Evolutionary conservation across 2,888 invertebrate species (phyloP), one percentile per base, ranked within the genome.

Genomic region (Abrostola triplasia): DNA sequence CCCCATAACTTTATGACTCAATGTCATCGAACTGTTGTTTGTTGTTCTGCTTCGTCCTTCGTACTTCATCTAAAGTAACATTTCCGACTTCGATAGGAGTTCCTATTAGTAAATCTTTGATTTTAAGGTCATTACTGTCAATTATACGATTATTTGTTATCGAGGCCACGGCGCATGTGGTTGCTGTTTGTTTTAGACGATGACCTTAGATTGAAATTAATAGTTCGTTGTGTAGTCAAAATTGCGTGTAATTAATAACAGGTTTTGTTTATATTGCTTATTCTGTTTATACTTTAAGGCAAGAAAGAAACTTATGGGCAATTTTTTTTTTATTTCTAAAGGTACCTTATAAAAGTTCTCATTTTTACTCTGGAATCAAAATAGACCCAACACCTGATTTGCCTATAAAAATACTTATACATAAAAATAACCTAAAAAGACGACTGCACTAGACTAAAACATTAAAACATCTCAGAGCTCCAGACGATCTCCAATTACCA

Each of bases 91-190:
- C 42, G 24, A 55, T 64, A 40, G 47, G 38, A 63, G 51, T 68
- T 68, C 41, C 62, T 61, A 40, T 67, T 64, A 58, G 38, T 66
- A 61, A 37, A 59, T 57, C 40, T 66, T 62, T 40, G 64, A 41
- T 64, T 59, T 79, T 60, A 37, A 76, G 76, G 76, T 64, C 74
- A 48, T 54, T 38, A 49, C 60, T 73, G 50, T 73, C 66, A 79
- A 66, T 68, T 68, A 79, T 44, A 59, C 36, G 49, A 60, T 58
- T 72, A 61, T 51, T 59, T 41, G 37, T 52, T 53, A 51, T 10
- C 56, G 64, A 79, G 76, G 80, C 60, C 77, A 57, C 48, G 47
- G 50, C 50, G 62, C 51, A 66, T 56, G 49, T 37, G 40, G 41
- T 56, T 52, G 51, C 49, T 73, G 56, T 64, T 59, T 72, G 64